Percentiles rank a stretch among this genome's conserved stretches.
Conservation (phyloP, 2,113 vertebrate species). For the Ochotona curzoniae region DNA sequence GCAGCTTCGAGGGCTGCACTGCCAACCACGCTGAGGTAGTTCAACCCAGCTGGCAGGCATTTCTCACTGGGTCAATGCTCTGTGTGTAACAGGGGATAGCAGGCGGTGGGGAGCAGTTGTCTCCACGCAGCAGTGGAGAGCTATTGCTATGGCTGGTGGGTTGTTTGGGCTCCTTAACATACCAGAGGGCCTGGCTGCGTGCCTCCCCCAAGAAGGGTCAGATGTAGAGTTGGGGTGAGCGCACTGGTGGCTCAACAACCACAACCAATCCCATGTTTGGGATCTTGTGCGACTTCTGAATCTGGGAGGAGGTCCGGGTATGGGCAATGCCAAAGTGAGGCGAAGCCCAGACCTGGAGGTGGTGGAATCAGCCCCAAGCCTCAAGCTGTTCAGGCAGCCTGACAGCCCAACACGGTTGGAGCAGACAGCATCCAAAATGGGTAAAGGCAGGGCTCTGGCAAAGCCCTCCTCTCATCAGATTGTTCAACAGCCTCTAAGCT, state of each 20-base stretch:
- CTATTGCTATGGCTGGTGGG: neutral
- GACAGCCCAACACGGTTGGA: neutral
- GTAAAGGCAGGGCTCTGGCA: constrained; percentile 32
- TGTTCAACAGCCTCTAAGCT: constrained; percentile 32
- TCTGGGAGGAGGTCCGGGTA: constrained; percentile 28
- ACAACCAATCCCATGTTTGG: neutral
- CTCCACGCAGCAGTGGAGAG: neutral
- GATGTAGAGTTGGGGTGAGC: too few species aligned
- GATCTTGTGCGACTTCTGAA: constrained; percentile 11
- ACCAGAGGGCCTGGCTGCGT: neutral
- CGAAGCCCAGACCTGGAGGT: neutral
- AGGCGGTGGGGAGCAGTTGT: rapidly evolving
- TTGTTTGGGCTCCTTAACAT: neutral
- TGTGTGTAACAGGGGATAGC: neutral
- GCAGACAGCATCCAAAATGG: neutral
- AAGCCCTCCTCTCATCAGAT: neutral
- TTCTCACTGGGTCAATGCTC: neutral
- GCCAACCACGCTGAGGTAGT: neutral
- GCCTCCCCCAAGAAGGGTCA: neutral
- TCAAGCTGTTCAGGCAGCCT: neutral
- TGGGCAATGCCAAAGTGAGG: neutral
- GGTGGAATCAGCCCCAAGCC: neutral
- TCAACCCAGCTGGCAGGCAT: neutral
- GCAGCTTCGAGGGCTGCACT: too few species aligned
- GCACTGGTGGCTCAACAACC: neutral